These are phyloP conservation scores for Cyanistes caeruleus DNA, from an alignment of 2,113 vertebrate genomes.

Conservation along the genomic window DNA sequence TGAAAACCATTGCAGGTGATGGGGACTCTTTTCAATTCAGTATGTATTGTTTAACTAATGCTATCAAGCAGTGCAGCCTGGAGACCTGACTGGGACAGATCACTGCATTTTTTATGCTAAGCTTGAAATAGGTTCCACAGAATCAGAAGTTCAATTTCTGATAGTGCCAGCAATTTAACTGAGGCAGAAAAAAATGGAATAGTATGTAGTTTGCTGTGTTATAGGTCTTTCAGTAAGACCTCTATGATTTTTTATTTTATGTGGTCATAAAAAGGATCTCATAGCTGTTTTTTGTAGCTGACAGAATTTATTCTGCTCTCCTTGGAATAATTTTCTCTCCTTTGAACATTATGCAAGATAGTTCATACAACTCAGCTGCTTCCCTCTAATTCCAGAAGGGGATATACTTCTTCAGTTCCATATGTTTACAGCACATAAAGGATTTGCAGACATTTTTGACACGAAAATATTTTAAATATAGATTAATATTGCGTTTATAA, in stretches of 20 bases:
- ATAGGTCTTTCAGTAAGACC: neutral
- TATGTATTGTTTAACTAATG: neutral
- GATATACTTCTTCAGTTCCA: neutral
- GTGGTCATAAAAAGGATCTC: conserved; percentile 4
- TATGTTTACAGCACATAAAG: neutral
- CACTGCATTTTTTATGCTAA: neutral
- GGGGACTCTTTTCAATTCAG: neutral
- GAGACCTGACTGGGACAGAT: neutral
- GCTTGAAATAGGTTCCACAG: neutral
- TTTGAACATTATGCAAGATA: neutral
- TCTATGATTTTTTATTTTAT: conserved; percentile 35
- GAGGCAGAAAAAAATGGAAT: neutral
- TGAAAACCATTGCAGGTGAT: neutral
- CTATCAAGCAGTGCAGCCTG: neutral
- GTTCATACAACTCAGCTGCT: neutral
- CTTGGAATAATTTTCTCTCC: neutral
- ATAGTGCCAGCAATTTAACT: neutral
- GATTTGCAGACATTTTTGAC: neutral
- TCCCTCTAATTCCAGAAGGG: neutral
- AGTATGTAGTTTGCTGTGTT: neutral
- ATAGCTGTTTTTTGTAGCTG: neutral
- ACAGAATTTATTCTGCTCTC: neutral
- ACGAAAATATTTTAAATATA: neutral
- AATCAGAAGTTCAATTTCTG: conserved; percentile 15
- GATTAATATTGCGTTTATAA: neutral